Conservation (phyloP, 2,888 invertebrate genomes). For the Deilephila elpenor region DNA sequence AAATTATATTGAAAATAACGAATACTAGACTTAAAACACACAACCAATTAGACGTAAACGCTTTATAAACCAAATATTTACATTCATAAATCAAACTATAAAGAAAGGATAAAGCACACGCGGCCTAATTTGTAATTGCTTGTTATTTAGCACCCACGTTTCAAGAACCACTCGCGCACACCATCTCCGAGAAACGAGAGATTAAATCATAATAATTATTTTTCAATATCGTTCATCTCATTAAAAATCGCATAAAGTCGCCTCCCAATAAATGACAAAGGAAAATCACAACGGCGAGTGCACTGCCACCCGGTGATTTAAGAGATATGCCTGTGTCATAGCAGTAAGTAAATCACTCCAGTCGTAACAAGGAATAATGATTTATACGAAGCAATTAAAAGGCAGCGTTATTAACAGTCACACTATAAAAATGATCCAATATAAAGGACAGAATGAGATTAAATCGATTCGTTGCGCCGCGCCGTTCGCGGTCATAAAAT, state of each 20-base stretch:
- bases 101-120: not conserved
- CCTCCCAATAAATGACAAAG: slow-evolving; percentile 69
- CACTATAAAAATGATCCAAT: slow-evolving; percentile 53
- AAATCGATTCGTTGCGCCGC: slow-evolving; percentile 73
- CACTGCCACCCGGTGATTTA: slow-evolving; percentile 68
- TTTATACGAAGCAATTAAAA: slow-evolving; percentile 83
- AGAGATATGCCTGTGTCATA: slow-evolving; percentile 72
- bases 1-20: not conserved
- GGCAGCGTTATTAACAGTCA: slow-evolving; percentile 66
- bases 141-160: slow-evolving; percentile 42
- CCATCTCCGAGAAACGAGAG: slow-evolving; percentile 53
- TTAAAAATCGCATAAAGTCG: slow-evolving; percentile 76
- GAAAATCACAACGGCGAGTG: slow-evolving; percentile 56
- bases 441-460: slow-evolving; percentile 66
- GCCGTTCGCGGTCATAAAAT: slow-evolving; percentile 66
- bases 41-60: too few species aligned
- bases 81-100: slow-evolving; percentile 22
- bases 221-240: slow-evolving; percentile 71
- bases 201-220: slow-evolving; percentile 61
- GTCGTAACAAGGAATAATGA: slow-evolving; percentile 78
- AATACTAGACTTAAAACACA: not conserved
- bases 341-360: slow-evolving; percentile 79
- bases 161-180: slow-evolving; percentile 52
- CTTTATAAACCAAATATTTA: slow-evolving; percentile 29
- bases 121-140: slow-evolving; percentile 29